These are phyloP conservation scores for Hephaestus fuliginosus DNA, from an alignment of 2,797 vertebrate genomes.

Conservation along the genomic window DNA sequence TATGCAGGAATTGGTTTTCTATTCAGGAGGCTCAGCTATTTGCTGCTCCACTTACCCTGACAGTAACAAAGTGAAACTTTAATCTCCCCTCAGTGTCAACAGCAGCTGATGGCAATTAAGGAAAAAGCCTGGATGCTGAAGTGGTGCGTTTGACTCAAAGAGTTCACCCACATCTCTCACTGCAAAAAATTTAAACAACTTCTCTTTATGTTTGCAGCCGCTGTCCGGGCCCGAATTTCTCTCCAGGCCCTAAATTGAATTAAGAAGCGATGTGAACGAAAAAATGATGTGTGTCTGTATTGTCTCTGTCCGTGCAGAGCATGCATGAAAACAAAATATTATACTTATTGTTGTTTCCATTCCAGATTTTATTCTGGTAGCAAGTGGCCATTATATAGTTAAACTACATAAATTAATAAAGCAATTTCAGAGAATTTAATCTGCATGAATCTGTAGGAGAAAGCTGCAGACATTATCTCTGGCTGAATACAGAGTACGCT, in stretches of 20 bases:
- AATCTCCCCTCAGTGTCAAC: conserved; percentile 83
- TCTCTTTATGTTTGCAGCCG: conserved; percentile 32
- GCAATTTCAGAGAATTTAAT: conserved; percentile 54
- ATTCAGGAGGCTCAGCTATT: conserved; percentile 83
- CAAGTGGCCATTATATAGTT: conserved; percentile 41
- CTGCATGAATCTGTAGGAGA: conserved; percentile 35
- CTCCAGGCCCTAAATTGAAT: conserved; percentile 37
- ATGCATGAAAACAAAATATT: conserved; percentile 32
- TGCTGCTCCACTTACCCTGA: conserved; percentile 86
- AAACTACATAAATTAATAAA: conserved; percentile 38
- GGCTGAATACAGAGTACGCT: conserved; percentile 34
- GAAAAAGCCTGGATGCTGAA: conserved; percentile 75
- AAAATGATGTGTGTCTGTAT: conserved; percentile 26
- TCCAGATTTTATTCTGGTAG: conserved; percentile 18
- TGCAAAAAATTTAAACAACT: conserved; percentile 51
- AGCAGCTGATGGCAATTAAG: conserved; percentile 83
- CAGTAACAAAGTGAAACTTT: conserved; percentile 87
- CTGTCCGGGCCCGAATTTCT: conserved; percentile 27
- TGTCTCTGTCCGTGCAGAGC: conserved; percentile 19
- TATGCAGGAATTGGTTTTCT: conserved; percentile 82
- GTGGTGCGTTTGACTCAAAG: conserved; percentile 72
- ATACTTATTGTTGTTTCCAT: conserved; percentile 38
- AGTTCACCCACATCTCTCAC: conserved; percentile 67
- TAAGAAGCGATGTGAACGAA: conserved; percentile 36
- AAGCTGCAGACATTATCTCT: conserved; percentile 41